Base-by-base conservation (phyloP, 2,113 vertebrate species). In the Erinaceus europaeus region DNA sequence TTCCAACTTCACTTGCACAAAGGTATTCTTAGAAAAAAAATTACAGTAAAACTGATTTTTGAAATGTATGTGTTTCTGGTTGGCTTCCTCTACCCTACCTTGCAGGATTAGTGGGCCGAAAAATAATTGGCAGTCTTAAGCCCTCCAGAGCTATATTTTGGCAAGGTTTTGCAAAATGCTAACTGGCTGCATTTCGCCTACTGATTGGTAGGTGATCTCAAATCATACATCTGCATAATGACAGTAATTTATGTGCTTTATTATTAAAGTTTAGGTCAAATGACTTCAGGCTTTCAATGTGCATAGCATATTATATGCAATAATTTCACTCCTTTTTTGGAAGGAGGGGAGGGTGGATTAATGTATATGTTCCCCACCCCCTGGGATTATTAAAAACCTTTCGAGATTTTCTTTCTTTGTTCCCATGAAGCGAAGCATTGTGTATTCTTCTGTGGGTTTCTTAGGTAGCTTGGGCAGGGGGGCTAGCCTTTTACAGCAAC, bases 161-260 rank as follows among this genome's bases (percentile, higher is more conserved):
- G 94, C 92, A 95, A 87, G 88, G 61, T 85, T 95, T 84, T 84
- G 69, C 81, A 94, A 92, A 93, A 90, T 82, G 91, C 80, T 90
- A 86, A 94, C 89, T 93, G 89, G 76, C 89, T 90, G 68, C n/a
- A 42, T 91, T 93, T 91, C 73, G 84, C 64, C 72, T 78, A 67
- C 77, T 93, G 91, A 91, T 94, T 90, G 84, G 81, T 94, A 84
- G 89, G 92, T 89, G 84, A 91, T 91, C 77, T 71, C n/a, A 94
- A 95, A 91, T 94, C 82, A 86, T 61, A 89, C 74, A 92, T 94
- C 88, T 93, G 48, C 85, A 85, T 91, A 92, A 94, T 95, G 76
- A 95, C 84, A 94, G 40, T 93, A 89, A 93, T 96, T 95, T 90
- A 64, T 89, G 44, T 79, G 40, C 92, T 91, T 96, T 94, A 69